Evolutionary conservation across 1,140 invertebrate species (phyloP).

Genomic region (Globodera rostochiensis): DNA sequence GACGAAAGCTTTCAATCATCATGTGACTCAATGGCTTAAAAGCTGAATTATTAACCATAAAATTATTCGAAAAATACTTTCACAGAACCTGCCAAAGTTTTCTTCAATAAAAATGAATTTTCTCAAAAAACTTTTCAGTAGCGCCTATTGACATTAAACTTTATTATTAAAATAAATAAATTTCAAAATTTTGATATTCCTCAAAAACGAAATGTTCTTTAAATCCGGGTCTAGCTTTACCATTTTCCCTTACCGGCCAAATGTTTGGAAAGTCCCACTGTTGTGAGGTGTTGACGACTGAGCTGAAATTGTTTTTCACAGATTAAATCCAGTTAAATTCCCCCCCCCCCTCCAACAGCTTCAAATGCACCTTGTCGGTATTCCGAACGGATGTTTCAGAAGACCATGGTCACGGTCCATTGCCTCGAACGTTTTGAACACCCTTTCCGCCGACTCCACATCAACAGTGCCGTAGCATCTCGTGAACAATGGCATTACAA

Average conservation of each 20-base stretch:
- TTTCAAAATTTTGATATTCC: too few species aligned
- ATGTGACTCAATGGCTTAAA: slow-evolving; percentile 17
- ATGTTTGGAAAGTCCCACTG: slow-evolving; percentile 27
- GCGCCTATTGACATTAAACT: neutral
- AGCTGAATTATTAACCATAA: too few species aligned
- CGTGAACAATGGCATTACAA: slow-evolving; percentile 28
- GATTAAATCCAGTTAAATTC: neutral
- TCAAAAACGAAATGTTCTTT: too few species aligned
- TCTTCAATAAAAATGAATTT: too few species aligned
- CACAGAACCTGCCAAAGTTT: too few species aligned
- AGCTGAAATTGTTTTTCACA: neutral
- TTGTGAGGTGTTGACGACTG: neutral
- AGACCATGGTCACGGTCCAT: neutral
- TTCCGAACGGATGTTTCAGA: slow-evolving; percentile 8
- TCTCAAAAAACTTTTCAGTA: too few species aligned
- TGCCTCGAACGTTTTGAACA: slow-evolving; percentile 11
- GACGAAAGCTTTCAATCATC: slow-evolving; percentile 8
- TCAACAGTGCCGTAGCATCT: neutral
- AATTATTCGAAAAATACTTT: neutral
- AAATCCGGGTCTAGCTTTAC: too few species aligned
- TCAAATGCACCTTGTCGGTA: slow-evolving; percentile 13
- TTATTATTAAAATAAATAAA: neutral
- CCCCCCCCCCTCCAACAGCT: neutral
- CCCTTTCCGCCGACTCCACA: neutral
- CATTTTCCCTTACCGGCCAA: slow-evolving; percentile 28